phyloP scores from a whole-genome alignment of 2,888 invertebrate genomes.

The Tolmerus cingulatus region DNA sequence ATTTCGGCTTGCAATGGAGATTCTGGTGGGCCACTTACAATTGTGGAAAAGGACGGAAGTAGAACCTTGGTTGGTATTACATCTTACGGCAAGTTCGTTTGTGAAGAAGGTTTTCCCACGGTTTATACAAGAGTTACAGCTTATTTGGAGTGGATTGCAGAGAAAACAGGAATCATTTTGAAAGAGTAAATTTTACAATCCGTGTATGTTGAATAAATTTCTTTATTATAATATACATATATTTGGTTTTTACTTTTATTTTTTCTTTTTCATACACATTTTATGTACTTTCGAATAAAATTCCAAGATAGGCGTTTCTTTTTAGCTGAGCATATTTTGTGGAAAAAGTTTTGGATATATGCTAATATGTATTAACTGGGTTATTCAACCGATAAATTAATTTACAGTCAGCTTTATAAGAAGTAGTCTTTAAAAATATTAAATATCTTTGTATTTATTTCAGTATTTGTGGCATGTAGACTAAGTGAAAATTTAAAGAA shows the following conservation, averaged over 20 bases:
- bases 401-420: too few species aligned
- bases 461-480: too few species aligned
- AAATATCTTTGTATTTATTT: too few species aligned
- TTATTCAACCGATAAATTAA: too few species aligned
- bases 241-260: not conserved
- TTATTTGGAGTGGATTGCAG: slow-evolving; percentile 41
- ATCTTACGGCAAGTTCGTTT: slow-evolving; percentile 30
- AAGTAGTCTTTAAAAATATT: too few species aligned
- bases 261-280: too few species aligned
- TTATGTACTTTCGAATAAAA: too few species aligned
- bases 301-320: too few species aligned
- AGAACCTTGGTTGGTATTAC: slow-evolving; percentile 37
- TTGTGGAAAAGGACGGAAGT: not conserved
- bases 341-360: too few species aligned
- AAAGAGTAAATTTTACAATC: not conserved
- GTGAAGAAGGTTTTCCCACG: slow-evolving; percentile 42
- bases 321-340: too few species aligned
- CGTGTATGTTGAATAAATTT: not conserved
- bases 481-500: too few species aligned
- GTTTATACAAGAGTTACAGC: slow-evolving; percentile 31
- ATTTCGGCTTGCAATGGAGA: slow-evolving; percentile 52
- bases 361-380: too few species aligned
- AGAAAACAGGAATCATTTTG: not conserved
- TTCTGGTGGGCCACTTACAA: slow-evolving; percentile 33
- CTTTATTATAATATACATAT: not conserved